These are phyloP conservation scores for Tringa solitaria DNA, from an alignment of 2,113 vertebrate genomes.

Conservation along the genomic window DNA sequence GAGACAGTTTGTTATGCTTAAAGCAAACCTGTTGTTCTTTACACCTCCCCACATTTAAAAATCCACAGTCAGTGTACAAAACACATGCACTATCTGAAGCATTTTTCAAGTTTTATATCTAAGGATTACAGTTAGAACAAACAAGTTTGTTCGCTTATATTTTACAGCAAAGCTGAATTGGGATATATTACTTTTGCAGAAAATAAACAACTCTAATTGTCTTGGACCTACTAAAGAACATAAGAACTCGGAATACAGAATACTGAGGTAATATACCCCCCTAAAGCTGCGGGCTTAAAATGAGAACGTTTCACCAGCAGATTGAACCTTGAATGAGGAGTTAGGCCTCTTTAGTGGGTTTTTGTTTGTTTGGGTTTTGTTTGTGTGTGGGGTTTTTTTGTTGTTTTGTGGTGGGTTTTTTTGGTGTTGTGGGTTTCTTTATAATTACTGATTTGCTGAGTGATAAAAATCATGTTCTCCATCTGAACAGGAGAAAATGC, in stretches of 20 bases:
- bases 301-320: background rate
- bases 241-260: background rate
- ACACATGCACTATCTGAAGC: background rate
- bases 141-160: background rate
- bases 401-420: background rate
- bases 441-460: background rate
- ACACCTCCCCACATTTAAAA: background rate
- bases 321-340: background rate
- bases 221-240: background rate
- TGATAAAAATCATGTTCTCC: background rate
- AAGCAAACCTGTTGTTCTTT: background rate
- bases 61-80: background rate
- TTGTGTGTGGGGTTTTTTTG: background rate
- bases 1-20: background rate
- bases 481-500: background rate
- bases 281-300: background rate
- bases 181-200: background rate
- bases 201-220: background rate
- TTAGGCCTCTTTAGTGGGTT: background rate
- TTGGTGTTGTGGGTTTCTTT: background rate
- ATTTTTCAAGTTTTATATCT: background rate
- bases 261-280: background rate
- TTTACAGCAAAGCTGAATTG: background rate
- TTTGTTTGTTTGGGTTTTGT: fast-evolving
- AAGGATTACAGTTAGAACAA: background rate